phyloP scores from a whole-genome alignment of 2,888 invertebrate genomes.

The Achlya flavicornis region DNA sequence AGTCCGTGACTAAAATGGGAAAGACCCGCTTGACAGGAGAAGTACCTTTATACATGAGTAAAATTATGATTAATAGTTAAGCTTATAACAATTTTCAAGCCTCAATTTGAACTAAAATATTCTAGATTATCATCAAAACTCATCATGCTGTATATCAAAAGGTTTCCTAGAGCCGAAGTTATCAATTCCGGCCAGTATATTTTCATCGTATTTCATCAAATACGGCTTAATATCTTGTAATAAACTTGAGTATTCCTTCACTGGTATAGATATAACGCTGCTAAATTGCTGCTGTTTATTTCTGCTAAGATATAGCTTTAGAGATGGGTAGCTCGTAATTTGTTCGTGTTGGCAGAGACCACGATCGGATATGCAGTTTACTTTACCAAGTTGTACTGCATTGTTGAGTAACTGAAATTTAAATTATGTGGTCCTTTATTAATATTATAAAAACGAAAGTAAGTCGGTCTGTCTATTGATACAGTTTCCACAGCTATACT shows the following conservation, averaged over 20 bases:
- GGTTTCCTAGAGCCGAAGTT: slow-evolving; percentile 40
- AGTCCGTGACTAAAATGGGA: no score
- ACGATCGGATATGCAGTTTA: slow-evolving; percentile 72
- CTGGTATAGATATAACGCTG: slow-evolving; percentile 53
- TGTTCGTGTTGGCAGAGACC: slow-evolving; percentile 72
- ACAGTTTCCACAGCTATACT: no score
- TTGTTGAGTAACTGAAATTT: slow-evolving; percentile 62
- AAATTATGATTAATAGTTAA: neutral
- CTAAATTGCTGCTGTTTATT: slow-evolving; percentile 51
- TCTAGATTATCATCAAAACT: slow-evolving; percentile 47
- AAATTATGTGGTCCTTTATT: neutral
- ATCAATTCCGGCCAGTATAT: slow-evolving; percentile 40
- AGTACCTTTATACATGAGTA: neutral
- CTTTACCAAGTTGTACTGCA: slow-evolving; percentile 68
- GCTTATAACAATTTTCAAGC: neutral
- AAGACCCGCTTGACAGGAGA: neutral
- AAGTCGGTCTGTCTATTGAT: no score
- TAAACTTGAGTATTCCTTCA: slow-evolving; percentile 50
- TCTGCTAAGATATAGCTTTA: slow-evolving; percentile 62
- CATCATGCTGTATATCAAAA: slow-evolving; percentile 60
- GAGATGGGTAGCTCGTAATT: slow-evolving; percentile 67
- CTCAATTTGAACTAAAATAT: slow-evolving; percentile 14
- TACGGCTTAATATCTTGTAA: slow-evolving; percentile 57
- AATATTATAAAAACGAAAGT: no score
- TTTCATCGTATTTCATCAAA: slow-evolving; percentile 51